These are phyloP conservation scores for Lepisosteus osseus DNA, from an alignment of 2,113 vertebrate genomes.

Conservation along the genomic window DNA sequence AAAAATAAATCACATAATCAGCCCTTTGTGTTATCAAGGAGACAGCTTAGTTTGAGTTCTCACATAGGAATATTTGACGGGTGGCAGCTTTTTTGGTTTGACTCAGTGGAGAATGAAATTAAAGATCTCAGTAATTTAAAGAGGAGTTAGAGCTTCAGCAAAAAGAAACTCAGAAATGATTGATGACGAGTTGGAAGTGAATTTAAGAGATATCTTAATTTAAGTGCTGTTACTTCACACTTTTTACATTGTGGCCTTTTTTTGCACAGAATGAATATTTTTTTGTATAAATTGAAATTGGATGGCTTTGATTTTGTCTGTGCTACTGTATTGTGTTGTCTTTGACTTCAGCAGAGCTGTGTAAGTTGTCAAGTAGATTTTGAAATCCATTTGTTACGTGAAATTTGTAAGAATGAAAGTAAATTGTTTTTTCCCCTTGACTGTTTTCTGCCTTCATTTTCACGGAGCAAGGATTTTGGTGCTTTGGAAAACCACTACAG, in stretches of 20 bases:
- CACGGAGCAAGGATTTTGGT: no score
- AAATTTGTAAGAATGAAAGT: slow-evolving; percentile 16
- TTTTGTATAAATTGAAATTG: slow-evolving; percentile 14
- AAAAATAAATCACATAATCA: not conserved
- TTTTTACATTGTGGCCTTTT: slow-evolving; percentile 22
- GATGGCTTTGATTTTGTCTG: slow-evolving; percentile 8
- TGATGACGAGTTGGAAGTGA: slow-evolving; percentile 60
- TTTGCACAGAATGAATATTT: slow-evolving; percentile 40
- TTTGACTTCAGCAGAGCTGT: slow-evolving; percentile 7
- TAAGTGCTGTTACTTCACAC: slow-evolving; percentile 48
- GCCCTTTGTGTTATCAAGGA: slow-evolving; percentile 42
- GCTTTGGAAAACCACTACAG: no score
- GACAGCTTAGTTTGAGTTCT: slow-evolving; percentile 48
- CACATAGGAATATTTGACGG: slow-evolving; percentile 37
- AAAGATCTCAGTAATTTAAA: slow-evolving; percentile 59
- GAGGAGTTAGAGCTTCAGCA: slow-evolving; percentile 38
- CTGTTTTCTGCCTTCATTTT: no score
- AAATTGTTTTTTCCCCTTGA: not conserved
- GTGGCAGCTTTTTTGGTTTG: slow-evolving; percentile 55
- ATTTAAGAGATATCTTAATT: slow-evolving; percentile 53
- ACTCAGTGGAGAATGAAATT: slow-evolving; percentile 69
- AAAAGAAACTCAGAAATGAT: slow-evolving; percentile 47
- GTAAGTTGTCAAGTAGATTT: not conserved
- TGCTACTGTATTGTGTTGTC: not conserved
- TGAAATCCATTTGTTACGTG: no score